phyloP scores from a whole-genome alignment of 1,140 invertebrate genomes.

The Ips nitidus region DNA sequence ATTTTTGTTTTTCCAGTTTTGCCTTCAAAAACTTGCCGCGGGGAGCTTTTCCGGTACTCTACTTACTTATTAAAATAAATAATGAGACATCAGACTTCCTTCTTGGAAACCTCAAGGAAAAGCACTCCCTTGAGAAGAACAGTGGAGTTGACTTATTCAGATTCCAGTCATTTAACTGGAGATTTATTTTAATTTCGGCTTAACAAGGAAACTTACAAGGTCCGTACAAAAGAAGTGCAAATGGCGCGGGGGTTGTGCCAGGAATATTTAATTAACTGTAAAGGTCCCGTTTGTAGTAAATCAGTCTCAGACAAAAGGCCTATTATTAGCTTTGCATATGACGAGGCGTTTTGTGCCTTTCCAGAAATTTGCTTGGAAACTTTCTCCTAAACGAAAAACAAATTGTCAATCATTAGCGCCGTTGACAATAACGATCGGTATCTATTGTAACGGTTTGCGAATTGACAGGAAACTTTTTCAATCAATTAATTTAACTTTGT shows the following conservation, averaged over 20 bases:
- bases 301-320: too few species aligned
- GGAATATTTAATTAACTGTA: slow-evolving; percentile 9
- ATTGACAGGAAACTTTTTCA: slow-evolving; percentile 34
- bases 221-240: neutral
- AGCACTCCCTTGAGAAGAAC: neutral
- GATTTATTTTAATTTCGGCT: slow-evolving; percentile 7
- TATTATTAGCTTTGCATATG: too few species aligned
- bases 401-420: neutral
- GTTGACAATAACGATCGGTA: slow-evolving; percentile 4
- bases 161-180: neutral
- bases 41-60: too few species aligned
- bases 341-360: too few species aligned
- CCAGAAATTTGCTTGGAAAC: too few species aligned
- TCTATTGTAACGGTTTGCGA: slow-evolving; percentile 8
- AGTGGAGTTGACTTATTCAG: neutral
- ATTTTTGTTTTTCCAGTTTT: too few species aligned
- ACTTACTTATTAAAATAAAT: too few species aligned
- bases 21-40: too few species aligned
- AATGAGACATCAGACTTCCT: too few species aligned
- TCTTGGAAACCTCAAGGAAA: too few species aligned
- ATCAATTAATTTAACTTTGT: slow-evolving; percentile 37
- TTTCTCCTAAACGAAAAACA: neutral
- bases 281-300: neutral
- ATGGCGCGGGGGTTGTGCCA: slow-evolving; percentile 4
- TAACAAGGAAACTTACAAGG: slow-evolving; percentile 10